Evolutionary conservation across 2,888 invertebrate genomes (phyloP).

Genomic region (Petrolisthes cinctipes): DNA sequence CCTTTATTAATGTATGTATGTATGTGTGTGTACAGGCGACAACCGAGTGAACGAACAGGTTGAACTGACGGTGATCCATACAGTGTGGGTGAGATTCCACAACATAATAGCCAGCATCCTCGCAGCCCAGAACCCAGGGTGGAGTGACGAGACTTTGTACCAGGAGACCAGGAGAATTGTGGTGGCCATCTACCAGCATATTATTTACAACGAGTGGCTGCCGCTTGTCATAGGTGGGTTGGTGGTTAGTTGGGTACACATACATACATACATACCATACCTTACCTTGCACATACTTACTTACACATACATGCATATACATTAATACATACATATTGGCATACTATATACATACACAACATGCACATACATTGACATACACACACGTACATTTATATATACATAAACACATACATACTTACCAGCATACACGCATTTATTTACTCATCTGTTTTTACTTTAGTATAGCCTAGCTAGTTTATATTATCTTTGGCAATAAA

Average conservation of each 20-base stretch:
- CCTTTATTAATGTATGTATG: too few relatives aligned
- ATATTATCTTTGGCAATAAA: too few relatives aligned
- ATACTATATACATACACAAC: not conserved
- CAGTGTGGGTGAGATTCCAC: slow-evolving; percentile 75
- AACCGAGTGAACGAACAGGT: slow-evolving; percentile 74
- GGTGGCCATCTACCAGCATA: slow-evolving; percentile 75
- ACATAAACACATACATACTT: too few relatives aligned
- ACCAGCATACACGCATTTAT: too few relatives aligned
- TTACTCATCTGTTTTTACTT: too few relatives aligned
- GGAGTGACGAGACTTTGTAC: slow-evolving; percentile 73
- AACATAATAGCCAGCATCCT: slow-evolving; percentile 72
- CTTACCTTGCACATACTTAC: too few relatives aligned
- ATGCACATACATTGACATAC: too few relatives aligned
- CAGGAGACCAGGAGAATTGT: slow-evolving; percentile 73
- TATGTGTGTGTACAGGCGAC: slow-evolving; percentile 69
- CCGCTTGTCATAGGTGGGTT: slow-evolving; percentile 77
- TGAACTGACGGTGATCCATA: slow-evolving; percentile 80
- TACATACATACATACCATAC: not conserved
- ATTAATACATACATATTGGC: not conserved
- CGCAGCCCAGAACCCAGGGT: slow-evolving; percentile 70
- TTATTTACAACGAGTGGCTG: slow-evolving; percentile 85
- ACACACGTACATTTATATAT: too few relatives aligned
- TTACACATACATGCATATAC: too few relatives aligned
- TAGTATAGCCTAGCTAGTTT: too few relatives aligned
- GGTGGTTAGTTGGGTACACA: not conserved